Evolutionary conservation across 2,888 invertebrate genomes (phyloP).

Genomic region (Helicoverpa assulta): DNA sequence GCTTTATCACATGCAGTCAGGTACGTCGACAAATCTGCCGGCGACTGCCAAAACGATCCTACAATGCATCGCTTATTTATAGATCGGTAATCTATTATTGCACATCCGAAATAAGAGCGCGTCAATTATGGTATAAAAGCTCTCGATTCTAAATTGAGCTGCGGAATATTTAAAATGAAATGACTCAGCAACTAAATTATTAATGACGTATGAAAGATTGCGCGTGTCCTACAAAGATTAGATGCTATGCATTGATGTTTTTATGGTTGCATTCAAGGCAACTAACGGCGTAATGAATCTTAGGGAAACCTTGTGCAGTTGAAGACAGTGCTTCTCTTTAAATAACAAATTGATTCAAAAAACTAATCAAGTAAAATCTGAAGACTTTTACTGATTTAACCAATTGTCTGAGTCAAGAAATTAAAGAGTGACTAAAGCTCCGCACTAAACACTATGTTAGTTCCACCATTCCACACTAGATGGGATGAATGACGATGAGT

Average conservation of each 20-base stretch:
- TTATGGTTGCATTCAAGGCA: no score
- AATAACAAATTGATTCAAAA: no score
- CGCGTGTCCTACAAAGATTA: no score
- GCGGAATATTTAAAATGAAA: conserved; percentile 47
- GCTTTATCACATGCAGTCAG: conserved; percentile 37
- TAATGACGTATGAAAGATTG: no score
- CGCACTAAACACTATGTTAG: not conserved
- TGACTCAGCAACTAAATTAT: no score
- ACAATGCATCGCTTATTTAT: conserved; percentile 48
- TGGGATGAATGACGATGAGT: conserved; percentile 1
- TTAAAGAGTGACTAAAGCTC: not conserved
- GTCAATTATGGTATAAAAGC: conserved; percentile 56
- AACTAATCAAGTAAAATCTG: no score
- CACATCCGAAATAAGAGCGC: conserved; percentile 43
- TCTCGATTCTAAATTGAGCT: conserved; percentile 24
- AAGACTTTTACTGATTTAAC: no score
- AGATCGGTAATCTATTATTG: conserved; percentile 44
- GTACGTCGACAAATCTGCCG: conserved; percentile 9
- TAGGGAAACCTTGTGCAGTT: no score
- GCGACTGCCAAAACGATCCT: conserved; percentile 49
- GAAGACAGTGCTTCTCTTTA: no score
- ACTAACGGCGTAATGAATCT: no score
- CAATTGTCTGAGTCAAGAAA: not conserved
- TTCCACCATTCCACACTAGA: conserved; percentile 20
- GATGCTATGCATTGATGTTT: no score